Conservation (phyloP, 53 echinoderm and acorn worm genomes). For the Stichopus horrens region DNA sequence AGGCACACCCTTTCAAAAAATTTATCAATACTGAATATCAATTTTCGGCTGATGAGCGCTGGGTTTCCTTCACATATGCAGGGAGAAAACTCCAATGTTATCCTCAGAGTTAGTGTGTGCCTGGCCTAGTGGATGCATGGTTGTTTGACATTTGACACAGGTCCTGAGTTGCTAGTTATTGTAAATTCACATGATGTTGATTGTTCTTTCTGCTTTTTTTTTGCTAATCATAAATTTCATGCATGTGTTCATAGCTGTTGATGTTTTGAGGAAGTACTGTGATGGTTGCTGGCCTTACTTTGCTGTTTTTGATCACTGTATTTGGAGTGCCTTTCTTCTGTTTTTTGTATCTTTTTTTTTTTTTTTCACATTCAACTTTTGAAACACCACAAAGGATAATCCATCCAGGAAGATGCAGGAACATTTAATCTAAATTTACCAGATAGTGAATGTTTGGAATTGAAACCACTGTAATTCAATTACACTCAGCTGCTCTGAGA, state of each 20-base stretch:
- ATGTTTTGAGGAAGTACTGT: conserved; percentile 26
- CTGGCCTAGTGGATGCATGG: no score
- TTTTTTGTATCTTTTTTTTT: neutral
- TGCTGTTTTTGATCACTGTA: conserved; percentile 41
- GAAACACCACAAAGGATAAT: neutral
- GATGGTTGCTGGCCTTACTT: conserved; percentile 1
- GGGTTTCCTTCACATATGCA: no score
- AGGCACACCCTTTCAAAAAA: no score
- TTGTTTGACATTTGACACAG: no score
- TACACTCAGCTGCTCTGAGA: no score
- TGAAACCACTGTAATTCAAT: neutral
- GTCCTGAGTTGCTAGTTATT: no score
- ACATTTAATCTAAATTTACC: neutral
- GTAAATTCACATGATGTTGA: neutral
- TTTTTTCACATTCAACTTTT: neutral
- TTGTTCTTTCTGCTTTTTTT: neutral
- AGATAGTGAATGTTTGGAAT: neutral
- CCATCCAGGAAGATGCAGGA: neutral
- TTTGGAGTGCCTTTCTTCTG: conserved; percentile 37
- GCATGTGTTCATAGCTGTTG: conserved; percentile 15
- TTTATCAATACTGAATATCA: no score
- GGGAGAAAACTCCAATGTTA: no score
- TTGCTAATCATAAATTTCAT: conserved; percentile 26
- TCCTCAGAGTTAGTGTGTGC: no score
- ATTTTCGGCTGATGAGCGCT: no score